These are phyloP conservation scores for Cynocephalus volans DNA, from an alignment of 2,113 vertebrate genomes.

Conservation along the genomic window DNA sequence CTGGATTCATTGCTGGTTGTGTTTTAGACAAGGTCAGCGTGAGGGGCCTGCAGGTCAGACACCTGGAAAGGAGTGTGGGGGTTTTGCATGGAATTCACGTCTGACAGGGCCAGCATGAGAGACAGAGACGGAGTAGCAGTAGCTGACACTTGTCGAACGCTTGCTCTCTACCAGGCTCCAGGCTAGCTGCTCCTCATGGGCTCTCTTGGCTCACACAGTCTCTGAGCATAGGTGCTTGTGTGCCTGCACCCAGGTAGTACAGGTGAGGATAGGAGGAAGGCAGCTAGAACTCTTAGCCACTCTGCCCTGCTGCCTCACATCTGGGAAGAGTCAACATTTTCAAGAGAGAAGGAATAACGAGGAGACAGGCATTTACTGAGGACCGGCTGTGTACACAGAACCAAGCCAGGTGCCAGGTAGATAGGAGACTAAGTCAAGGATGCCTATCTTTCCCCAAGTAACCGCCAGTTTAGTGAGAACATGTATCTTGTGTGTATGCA, in stretches of 20 bases:
- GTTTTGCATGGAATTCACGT: background rate
- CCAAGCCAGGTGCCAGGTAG: background rate
- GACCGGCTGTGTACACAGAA: background rate
- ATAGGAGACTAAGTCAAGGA: background rate
- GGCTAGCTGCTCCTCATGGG: background rate
- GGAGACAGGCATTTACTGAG: background rate
- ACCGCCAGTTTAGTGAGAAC: background rate
- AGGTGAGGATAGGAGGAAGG: background rate
- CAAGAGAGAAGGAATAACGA: background rate
- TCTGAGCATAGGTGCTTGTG: background rate
- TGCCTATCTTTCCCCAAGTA: background rate
- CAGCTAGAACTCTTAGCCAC: accelerated
- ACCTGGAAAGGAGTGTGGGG: background rate
- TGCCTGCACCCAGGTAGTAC: background rate
- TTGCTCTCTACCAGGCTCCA: background rate
- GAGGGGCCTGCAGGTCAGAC: background rate
- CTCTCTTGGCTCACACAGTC: background rate
- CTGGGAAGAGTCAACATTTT: background rate
- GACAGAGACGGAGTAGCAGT: accelerated
- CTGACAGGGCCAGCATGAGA: background rate
- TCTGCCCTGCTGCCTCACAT: background rate
- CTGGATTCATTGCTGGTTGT: background rate
- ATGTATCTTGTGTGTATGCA: background rate
- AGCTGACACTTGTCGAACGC: background rate
- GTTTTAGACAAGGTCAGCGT: background rate